These are phyloP conservation scores for Datnioides undecimradiatus DNA, from an alignment of 2,113 vertebrate genomes.

Conservation along the genomic window DNA sequence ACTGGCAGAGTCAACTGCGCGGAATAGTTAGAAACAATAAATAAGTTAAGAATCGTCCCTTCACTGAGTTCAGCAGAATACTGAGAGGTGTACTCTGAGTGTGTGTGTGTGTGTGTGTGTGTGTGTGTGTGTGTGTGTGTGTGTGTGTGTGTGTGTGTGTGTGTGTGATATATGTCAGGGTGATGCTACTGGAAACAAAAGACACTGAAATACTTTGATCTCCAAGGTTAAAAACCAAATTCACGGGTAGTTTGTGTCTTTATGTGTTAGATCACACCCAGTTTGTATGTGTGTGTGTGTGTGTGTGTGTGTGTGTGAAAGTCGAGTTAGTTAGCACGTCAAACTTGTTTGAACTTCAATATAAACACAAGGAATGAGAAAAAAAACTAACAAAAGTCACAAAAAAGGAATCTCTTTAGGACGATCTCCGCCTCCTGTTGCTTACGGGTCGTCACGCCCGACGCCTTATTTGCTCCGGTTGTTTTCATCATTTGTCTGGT, in stretches of 20 bases:
- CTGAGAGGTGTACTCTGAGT: constrained; percentile 17
- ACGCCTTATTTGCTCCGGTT: background rate
- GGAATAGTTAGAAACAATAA: constrained; percentile 56
- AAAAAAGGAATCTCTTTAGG: background rate
- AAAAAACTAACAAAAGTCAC: background rate
- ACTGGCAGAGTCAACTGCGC: constrained; percentile 33
- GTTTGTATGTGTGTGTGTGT: background rate
- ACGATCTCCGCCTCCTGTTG: background rate
- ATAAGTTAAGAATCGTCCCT: constrained; percentile 40
- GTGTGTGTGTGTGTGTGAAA: background rate
- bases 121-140: background rate
- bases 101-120: constrained; percentile 24
- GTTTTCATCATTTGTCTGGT: background rate
- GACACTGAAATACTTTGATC: background rate
- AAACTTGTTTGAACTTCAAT: constrained; percentile 19
- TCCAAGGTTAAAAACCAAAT: background rate
- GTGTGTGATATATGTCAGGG: background rate
- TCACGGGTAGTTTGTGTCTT: background rate
- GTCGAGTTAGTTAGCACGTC: constrained; percentile 33
- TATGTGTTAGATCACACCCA: background rate
- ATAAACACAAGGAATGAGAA: constrained; percentile 7
- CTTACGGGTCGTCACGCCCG: background rate
- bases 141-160: constrained; percentile 28
- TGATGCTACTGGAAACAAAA: background rate
- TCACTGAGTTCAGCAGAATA: constrained; percentile 58